Evolutionary conservation across 2,888 invertebrate genomes (phyloP), one percentile per base, ranked within the genome.

Genomic region (Drymonia ruficornis): DNA sequence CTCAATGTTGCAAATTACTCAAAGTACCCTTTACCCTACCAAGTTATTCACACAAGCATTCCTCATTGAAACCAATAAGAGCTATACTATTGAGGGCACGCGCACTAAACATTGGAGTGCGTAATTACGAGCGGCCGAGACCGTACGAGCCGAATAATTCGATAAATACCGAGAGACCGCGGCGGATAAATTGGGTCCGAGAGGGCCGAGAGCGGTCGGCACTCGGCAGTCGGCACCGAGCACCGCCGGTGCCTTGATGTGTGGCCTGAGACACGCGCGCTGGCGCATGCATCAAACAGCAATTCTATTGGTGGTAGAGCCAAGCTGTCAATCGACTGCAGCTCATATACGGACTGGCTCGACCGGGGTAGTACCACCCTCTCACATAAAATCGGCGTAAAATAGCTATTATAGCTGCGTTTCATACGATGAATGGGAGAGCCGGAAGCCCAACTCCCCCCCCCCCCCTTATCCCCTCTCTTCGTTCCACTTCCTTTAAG

Each of bases 161-260:
- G 65, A 62, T 61, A 65, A 67, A 59, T 56, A 49, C 55, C 58
- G 64, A 59, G 56, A 59, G 56, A 61, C 65, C 54, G 42, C 56
- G 16, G 45, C 45, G 47, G 63, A 70, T 70, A 63, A 54, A 65
- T 59, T 63, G 59, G 47, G 36, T 51, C 34, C 49, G 49, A 44
- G 47, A 54, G 50, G 50, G 23, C 36, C 13, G 47, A 50, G 55
- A 15, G 31, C 50, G 52, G 8, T 1, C n/a, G n/a, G n/a, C n/a
- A n/a, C n/a, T n/a, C n/a, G n/a, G n/a, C n/a, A n/a, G n/a, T 9
- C 15, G 29, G 11, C 9, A 19, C 46, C 51, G 60, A 53, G 47
- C 53, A 56, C 58, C 60, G 50, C 49, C 49, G 43, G 9, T 28
- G 15, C 43, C 12, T 16, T 8, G 11, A 0, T 0, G 8, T 4